phyloP scores from a whole-genome alignment of 1,140 invertebrate species.

The Diabrotica virgifera region DNA sequence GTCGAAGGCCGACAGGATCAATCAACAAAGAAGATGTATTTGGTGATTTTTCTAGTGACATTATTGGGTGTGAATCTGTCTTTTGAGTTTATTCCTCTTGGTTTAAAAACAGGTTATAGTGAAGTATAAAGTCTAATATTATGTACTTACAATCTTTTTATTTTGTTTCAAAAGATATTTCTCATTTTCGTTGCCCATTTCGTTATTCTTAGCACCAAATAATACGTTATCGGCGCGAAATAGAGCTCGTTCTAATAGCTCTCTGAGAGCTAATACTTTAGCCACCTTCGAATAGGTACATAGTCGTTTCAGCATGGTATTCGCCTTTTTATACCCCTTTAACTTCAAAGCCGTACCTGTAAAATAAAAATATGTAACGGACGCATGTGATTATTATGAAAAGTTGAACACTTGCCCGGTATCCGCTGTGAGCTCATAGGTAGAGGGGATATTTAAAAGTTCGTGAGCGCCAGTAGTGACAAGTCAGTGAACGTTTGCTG shows the following conservation, averaged over 20 bases:
- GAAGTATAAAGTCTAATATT: too few relatives aligned
- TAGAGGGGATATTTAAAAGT: too few relatives aligned
- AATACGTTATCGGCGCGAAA: constrained; percentile 58
- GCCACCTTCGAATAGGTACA: constrained; percentile 64
- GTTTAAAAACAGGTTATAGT: too few relatives aligned
- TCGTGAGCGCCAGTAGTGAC: too few relatives aligned
- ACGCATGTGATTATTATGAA: too few relatives aligned
- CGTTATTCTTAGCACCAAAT: constrained; percentile 61
- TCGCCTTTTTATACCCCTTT: constrained; percentile 61
- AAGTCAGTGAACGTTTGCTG: too few relatives aligned
- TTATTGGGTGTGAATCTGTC: too few relatives aligned
- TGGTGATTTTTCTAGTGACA: too few relatives aligned
- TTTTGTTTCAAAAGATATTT: constrained; percentile 55
- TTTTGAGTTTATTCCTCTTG: too few relatives aligned
- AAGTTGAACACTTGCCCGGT: background rate
- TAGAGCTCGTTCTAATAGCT: constrained; percentile 67
- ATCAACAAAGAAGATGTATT: too few relatives aligned
- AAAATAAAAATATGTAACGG: background rate
- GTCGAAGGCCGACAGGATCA: too few relatives aligned
- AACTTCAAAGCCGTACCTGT: constrained; percentile 51
- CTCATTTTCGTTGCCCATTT: constrained; percentile 49
- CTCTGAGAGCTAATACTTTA: constrained; percentile 65
- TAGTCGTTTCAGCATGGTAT: constrained; percentile 59
- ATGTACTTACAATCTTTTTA: constrained; percentile 43
- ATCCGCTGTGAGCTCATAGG: too few relatives aligned